Conservation (phyloP, 2,113 vertebrate genomes). For the Bubalus kerabau region DNA sequence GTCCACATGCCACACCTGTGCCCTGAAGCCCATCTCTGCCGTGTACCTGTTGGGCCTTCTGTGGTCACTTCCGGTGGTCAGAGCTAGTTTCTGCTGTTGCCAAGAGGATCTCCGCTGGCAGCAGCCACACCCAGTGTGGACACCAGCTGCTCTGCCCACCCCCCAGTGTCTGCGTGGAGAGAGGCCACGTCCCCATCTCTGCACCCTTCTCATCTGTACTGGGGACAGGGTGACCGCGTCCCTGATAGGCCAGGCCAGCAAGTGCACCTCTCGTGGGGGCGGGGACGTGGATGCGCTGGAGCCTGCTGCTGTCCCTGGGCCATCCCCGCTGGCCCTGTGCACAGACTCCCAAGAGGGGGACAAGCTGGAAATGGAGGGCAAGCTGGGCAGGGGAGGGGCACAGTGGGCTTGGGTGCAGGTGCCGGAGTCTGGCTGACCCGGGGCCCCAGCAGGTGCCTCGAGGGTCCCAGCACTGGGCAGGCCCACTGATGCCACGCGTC, state of each 20-base stretch:
- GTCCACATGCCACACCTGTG: background rate
- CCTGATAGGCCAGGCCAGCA: background rate
- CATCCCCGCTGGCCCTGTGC: fast-evolving
- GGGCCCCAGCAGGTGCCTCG: background rate
- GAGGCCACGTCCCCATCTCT: background rate
- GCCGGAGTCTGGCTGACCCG: background rate
- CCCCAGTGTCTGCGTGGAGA: no score
- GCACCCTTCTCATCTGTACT: background rate
- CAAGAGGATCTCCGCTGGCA: background rate
- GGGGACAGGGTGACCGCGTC: fast-evolving
- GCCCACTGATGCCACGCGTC: fast-evolving
- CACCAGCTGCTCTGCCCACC: background rate
- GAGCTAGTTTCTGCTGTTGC: background rate
- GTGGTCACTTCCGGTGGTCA: background rate
- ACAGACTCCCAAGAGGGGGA: background rate
- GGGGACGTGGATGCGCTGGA: background rate
- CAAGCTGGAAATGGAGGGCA: background rate
- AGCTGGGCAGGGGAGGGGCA: background rate
- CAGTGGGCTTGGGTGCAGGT: no score
- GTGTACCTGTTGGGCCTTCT: fast-evolving
- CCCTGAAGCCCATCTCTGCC: background rate
- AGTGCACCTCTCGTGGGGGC: background rate
- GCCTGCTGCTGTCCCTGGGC: background rate
- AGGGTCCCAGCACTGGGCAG: background rate
- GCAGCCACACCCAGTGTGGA: background rate